These are phyloP conservation scores for Cheilosia urbana DNA, from an alignment of 2,888 invertebrate species.

Conservation along the genomic window DNA sequence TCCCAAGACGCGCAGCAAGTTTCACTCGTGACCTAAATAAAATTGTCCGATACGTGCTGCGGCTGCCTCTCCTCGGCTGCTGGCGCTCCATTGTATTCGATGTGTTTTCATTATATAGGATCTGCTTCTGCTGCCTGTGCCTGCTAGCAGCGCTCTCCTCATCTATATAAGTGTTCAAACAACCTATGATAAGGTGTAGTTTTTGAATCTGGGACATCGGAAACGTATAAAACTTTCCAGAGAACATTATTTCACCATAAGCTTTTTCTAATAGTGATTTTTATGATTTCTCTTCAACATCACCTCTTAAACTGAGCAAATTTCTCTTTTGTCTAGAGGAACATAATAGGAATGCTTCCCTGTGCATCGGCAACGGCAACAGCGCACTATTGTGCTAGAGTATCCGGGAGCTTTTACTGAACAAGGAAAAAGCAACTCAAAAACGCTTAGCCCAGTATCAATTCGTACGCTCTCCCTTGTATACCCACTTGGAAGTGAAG, in stretches of 20 bases:
- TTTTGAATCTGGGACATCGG: conserved; percentile 73
- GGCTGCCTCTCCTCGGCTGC: conserved; percentile 37
- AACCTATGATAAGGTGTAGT: conserved; percentile 62
- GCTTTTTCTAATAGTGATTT: conserved; percentile 11
- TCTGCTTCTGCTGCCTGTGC: conserved; percentile 28
- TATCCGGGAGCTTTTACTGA: conserved; percentile 67
- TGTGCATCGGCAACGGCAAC: conserved; percentile 47
- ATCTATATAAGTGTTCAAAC: conserved; percentile 41
- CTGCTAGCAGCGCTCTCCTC: not conserved
- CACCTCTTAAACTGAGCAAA: conserved; percentile 15
- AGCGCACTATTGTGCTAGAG: conserved; percentile 40
- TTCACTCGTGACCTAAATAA: conserved; percentile 74
- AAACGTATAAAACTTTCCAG: conserved; percentile 53
- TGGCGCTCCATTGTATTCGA: conserved; percentile 53
- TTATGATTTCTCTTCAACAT: conserved; percentile 16
- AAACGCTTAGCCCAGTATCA: conserved; percentile 83
- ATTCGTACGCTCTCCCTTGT: conserved; percentile 83
- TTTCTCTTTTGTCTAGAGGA: conserved; percentile 26
- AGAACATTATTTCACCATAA: conserved; percentile 29
- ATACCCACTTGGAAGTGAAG: conserved; percentile 62
- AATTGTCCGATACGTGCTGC: conserved; percentile 72
- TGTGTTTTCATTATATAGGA: conserved; percentile 63
- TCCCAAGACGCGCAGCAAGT: conserved; percentile 72
- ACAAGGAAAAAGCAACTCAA: conserved; percentile 78
- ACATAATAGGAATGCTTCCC: conserved; percentile 10